Evolutionary conservation across 2,888 invertebrate genomes (phyloP).

Genomic region (Agapetus fuscipes): DNA sequence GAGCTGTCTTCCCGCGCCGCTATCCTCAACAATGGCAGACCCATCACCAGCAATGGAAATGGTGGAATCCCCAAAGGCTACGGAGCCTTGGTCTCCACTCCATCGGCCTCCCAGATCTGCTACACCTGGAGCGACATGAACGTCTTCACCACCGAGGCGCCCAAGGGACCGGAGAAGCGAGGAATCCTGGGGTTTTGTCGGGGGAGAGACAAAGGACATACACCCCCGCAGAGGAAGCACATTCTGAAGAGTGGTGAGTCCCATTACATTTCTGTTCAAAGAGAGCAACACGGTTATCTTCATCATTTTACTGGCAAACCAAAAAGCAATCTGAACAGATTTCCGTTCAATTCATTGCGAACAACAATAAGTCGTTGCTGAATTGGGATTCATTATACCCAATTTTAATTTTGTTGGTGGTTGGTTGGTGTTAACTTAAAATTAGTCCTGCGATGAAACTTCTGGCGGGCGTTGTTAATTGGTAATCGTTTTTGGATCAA

Average conservation of each 20-base stretch:
- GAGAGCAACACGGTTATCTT: too few relatives aligned
- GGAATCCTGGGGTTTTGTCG: conserved; percentile 35
- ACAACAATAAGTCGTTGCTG: too few relatives aligned
- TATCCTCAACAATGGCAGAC: conserved; percentile 30
- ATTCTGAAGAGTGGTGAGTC: conserved; percentile 60
- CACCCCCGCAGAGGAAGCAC: conserved; percentile 52
- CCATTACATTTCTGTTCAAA: too few relatives aligned
- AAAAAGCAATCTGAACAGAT: too few relatives aligned
- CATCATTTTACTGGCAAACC: too few relatives aligned
- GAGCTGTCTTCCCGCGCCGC: conserved; percentile 29
- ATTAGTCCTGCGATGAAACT: too few relatives aligned
- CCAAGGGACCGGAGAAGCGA: conserved; percentile 31
- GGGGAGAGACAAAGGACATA: conserved; percentile 33
- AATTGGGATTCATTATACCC: too few relatives aligned
- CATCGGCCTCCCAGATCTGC: conserved; percentile 32
- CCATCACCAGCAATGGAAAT: conserved; percentile 18
- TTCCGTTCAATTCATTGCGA: too few relatives aligned
- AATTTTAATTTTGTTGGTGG: too few relatives aligned
- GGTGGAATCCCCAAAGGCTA: conserved; percentile 26
- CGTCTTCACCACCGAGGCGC: conserved; percentile 56
- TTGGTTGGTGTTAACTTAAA: too few relatives aligned
- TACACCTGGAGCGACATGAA: conserved; percentile 76
- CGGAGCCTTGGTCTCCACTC: conserved; percentile 10
- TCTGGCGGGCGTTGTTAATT: too few relatives aligned
- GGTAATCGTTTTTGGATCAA: too few relatives aligned